phyloP scores from a whole-genome alignment of 2,797 vertebrate species.

The Manis javanica region DNA sequence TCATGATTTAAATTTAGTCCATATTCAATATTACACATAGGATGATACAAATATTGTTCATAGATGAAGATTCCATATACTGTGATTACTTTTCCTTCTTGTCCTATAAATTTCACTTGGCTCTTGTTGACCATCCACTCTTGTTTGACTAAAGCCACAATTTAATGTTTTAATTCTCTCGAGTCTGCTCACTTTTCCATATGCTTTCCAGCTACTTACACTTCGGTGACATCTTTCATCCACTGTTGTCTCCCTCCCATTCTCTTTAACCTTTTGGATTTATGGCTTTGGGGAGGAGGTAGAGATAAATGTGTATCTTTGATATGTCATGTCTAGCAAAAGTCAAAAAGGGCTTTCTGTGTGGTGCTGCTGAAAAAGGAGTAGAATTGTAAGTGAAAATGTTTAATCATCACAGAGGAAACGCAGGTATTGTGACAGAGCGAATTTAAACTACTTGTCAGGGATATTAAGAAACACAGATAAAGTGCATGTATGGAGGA shows the following conservation, averaged over 20 bases:
- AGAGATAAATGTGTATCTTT: constrained; percentile 17
- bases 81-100: background rate
- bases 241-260: background rate
- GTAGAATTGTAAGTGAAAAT: background rate
- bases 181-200: background rate
- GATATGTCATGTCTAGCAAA: constrained; percentile 26
- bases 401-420: constrained; percentile 49
- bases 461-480: constrained; percentile 45
- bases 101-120: background rate
- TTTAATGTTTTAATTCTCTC: constrained; percentile 30
- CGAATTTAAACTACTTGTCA: constrained; percentile 59
- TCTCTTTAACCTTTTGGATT: background rate
- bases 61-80: background rate
- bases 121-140: background rate
- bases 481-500: background rate
- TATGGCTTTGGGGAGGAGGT: background rate
- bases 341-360: background rate
- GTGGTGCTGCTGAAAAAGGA: background rate
- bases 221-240: background rate
- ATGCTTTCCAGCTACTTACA: background rate
- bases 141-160: background rate
- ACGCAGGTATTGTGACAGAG: constrained; percentile 65
- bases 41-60: background rate
- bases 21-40: background rate
- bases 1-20: background rate